Evolutionary conservation across 2,113 vertebrate species (phyloP), one percentile per base, ranked within the genome.

Genomic region (Saccopteryx leptura): DNA sequence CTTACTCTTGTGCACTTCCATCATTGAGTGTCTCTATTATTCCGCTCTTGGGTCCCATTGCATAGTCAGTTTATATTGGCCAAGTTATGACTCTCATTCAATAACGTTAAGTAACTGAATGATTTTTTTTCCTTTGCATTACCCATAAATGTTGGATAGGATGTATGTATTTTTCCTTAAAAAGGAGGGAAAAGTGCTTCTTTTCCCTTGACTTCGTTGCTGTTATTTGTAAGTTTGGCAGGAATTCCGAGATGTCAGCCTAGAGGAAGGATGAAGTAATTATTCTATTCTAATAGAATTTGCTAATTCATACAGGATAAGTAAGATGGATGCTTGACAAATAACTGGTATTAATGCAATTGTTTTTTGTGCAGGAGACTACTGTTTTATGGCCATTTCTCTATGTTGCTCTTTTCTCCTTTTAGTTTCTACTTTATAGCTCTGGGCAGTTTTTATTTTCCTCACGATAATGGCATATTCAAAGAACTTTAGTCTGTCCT

Each of bases 1-100:
- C 23, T 1, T 48, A 33, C 14, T 82, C 14, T 33, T 13, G 17
- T 48, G 14, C 12, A 9, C n/a, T 71, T 79, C 72, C 50, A 52
- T 88, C 60, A 11, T 19, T 5, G 13, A 90, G 17, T 65, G 75
- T 92, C 96, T 95, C 71, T 91, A 1, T 82, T 63, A 89, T 65
- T 96, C 90, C 23, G 4, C 28, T 71, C 26, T 80, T 50, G 69
- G 71, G 83, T 54, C 52, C 63, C 54, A 21, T 93, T 83, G 60
- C 58, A 48, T 26, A 71, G 75, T 89, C 58, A 80, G 94, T 97
- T 97, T 97, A 76, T 66, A 21, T 91, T 96, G 96, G 96, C 93
- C 12, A 31, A 46, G 61, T 89, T 78, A 17, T 33, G 66, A 83
- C 24, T 81, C 5, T 65, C 93, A 96, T 95, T 97, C 96, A 93